Base-by-base conservation (phyloP, 2,113 vertebrate genomes). In the Podarcis muralis region DNA sequence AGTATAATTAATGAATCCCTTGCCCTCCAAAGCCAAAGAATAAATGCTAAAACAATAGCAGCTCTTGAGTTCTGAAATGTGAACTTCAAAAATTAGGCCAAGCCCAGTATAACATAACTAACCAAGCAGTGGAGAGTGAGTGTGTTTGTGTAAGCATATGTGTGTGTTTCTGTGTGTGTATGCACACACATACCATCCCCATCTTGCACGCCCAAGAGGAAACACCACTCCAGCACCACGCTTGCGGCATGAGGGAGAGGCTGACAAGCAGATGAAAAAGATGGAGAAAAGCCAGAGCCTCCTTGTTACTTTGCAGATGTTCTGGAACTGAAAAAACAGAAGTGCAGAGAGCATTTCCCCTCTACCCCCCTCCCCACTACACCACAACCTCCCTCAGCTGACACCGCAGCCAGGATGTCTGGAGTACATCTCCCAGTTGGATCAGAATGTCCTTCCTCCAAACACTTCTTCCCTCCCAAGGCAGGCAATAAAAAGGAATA, bases 261-360 rank as follows among this genome's bases (percentile, higher is more conserved):
- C 89, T 94, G 95, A 95, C 95, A 95, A 89, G 90, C 94, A 95
- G 94, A 95, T 93, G 11, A 94, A 93, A 91, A 94, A 88, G 90
- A 87, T 80, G 92, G 90, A 93, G 89, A 92, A 93, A 94, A 91
- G 91, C 94, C 94, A 93, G 90, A 53, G 83, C 87, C 91, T 92
- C 92, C 92, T 75, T 84, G 35, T 96, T 90, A 90, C 92, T 84
- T 87, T 92, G 95, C 95, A 95, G 96, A 95, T 94, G 95, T 96
- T 94, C 93, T 93, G 93, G 94, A 71, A 84, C 81, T 77, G 88
- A 62, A 87, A 90, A 86, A 92, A 88, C 88, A 95, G 91, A 90
- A 91, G 91, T 94, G 93, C 86, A 91, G 84, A 82, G 30, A 20
- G 90, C 86, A 88, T 20, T 92, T 89, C 93, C 92, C 88, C 91